Evolutionary conservation across 2,888 invertebrate genomes (phyloP).

Genomic region (Caenorhabditis doughertyi): DNA sequence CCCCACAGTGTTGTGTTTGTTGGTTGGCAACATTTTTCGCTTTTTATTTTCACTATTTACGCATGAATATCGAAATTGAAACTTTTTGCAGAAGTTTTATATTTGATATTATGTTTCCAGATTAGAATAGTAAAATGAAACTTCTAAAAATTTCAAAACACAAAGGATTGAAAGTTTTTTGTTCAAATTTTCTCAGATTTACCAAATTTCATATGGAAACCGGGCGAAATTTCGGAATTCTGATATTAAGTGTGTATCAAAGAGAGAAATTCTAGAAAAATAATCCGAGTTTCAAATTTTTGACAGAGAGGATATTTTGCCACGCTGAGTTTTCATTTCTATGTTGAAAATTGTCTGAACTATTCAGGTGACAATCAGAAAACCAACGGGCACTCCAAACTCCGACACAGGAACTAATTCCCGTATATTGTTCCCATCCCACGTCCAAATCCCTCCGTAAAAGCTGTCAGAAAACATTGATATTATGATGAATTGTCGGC

Average conservation of each 20-base stretch:
- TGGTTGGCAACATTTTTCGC: slow-evolving; percentile 43
- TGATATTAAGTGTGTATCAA: too few relatives aligned
- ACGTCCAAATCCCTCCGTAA: not conserved
- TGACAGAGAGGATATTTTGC: too few relatives aligned
- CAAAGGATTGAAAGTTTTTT: not conserved
- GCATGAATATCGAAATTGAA: slow-evolving; percentile 10
- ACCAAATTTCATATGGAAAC: too few relatives aligned
- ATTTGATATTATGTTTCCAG: not conserved
- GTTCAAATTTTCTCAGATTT: not conserved
- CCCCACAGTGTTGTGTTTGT: slow-evolving; percentile 28
- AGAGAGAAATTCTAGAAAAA: too few relatives aligned
- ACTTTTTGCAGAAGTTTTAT: not conserved
- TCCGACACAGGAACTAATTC: not conserved
- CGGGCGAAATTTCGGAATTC: too few relatives aligned
- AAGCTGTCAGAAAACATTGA: slow-evolving; percentile 28
- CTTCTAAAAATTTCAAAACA: not conserved
- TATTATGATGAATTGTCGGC: slow-evolving; percentile 39
- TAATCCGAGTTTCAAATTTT: too few relatives aligned
- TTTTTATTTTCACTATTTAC: too few relatives aligned
- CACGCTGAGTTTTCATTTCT: too few relatives aligned
- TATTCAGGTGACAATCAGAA: too few relatives aligned
- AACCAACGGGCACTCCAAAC: too few relatives aligned
- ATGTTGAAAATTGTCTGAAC: too few relatives aligned
- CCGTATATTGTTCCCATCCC: not conserved
- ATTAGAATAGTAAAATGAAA: not conserved